These are phyloP conservation scores for Eupeodes luniger DNA, from an alignment of 2,888 invertebrate genomes.

Conservation along the genomic window DNA sequence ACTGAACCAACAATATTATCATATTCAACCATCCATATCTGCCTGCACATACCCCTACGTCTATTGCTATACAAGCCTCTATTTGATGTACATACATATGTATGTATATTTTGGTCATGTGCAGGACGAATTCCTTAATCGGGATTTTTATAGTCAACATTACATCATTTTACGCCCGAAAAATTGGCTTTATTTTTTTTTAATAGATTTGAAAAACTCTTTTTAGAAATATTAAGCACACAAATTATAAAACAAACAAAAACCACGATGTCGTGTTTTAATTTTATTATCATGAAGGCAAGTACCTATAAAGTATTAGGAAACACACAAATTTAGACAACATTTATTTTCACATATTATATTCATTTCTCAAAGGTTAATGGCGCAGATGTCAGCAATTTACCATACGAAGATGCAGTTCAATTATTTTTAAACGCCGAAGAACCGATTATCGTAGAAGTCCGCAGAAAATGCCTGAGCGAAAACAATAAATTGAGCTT, in stretches of 20 bases:
- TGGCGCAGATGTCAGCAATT: slow-evolving; percentile 86
- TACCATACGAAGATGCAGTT: slow-evolving; percentile 86
- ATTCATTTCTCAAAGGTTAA: slow-evolving; percentile 84
- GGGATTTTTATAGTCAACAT: slow-evolving; percentile 29
- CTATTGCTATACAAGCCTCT: not conserved
- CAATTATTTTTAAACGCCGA: slow-evolving; percentile 85
- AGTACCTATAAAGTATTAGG: not conserved
- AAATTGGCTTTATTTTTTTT: slow-evolving; percentile 24
- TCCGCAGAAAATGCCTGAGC: slow-evolving; percentile 82
- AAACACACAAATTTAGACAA: not conserved
- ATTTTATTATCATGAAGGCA: slow-evolving; percentile 72
- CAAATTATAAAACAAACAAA: not conserved
- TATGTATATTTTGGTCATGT: slow-evolving; percentile 58
- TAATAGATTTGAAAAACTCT: not conserved
- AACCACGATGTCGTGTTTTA: slow-evolving; percentile 60
- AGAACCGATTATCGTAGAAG: slow-evolving; percentile 86
- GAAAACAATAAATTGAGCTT: slow-evolving; percentile 67
- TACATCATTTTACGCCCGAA: slow-evolving; percentile 35
- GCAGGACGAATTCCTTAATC: slow-evolving; percentile 42
- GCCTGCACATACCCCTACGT: not conserved
- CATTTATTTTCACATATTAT: not conserved
- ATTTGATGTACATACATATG: not conserved
- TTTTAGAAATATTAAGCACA: not conserved
- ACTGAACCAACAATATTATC: not conserved
- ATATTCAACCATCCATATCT: not conserved